Base-by-base conservation (phyloP, 2,113 vertebrate genomes). In the Sylvietta virens region DNA sequence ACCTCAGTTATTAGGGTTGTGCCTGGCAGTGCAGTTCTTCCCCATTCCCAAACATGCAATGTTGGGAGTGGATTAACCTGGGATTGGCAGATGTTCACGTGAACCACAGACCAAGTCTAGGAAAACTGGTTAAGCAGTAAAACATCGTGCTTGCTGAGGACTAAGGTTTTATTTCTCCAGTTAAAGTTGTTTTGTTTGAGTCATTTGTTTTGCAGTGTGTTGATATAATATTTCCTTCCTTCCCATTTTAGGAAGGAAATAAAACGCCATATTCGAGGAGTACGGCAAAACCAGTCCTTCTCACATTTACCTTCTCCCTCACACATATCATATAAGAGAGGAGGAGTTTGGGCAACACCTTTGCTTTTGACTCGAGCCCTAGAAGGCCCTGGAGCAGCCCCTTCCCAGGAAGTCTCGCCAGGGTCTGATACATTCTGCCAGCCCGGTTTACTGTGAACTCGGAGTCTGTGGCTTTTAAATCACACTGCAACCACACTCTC, bases 371-470 rank as follows among this genome's bases (percentile, higher is more conserved):
- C 31, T 53, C 4, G 10, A 19, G n/a, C 30, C 42, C 23, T 53
- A 31, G 13, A 56, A 64, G 31, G 26, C 35, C 37, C 19, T 4
- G 15, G 12, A 89, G 48, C 42, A 57, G 17, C 47, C 35, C 48
- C 33, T 60, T 91, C 37, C 11, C 39, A 66, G 27, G 56, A 7
- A 53, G 28, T 21, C 1, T 44, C 1, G 0, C 26, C 30, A 3
- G 19, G 17, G 33, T 79, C 27, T 81, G 57, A 40, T 57, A 20
- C 22, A 9, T 50, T 35, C 30, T 82, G 31, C 27, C 45, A 33
- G 14, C n/a, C 22, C 39, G 47, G 22, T 39, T 86, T 66, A 8
- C 87, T 40, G 26, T 20, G 45, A 17, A 6, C 22, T 42, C 9
- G 2, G 11, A 23, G 11, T 11, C 42, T 81, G 33, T 9, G 31